Percentiles rank a stretch among this genome's conserved stretches.
These are phyloP conservation scores for Sinocyclocheilus rhinocerous DNA, from an alignment of 2,113 vertebrate species.

Conservation along the genomic window DNA sequence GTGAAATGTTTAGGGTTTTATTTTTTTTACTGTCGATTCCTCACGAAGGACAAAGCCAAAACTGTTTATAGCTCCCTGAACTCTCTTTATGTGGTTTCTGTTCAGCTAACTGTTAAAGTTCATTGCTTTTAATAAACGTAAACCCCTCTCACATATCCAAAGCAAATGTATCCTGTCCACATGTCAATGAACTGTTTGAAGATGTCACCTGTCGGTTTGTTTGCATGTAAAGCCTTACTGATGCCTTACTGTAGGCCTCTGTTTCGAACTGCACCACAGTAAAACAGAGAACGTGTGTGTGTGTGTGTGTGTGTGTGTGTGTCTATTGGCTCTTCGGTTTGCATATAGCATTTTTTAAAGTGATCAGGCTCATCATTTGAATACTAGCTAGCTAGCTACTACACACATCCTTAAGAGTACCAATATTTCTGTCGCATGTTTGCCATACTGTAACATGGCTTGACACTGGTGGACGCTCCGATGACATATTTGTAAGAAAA, in stretches of 20 bases:
- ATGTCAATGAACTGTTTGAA: conserved; percentile 7
- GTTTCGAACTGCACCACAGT: conserved; percentile 45
- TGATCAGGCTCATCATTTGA: background rate
- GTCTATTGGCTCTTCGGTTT: conserved; percentile 22
- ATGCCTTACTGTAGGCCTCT: conserved; percentile 48
- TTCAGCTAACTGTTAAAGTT: conserved; percentile 3
- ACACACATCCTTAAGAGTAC: background rate
- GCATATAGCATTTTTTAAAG: background rate
- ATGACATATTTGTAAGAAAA: conserved; percentile 10
- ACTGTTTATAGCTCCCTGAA: conserved; percentile 7
- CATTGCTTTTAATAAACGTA: conserved; percentile 8
- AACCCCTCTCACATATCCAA: conserved; percentile 50
- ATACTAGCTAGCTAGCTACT: background rate
- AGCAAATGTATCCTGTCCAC: conserved; percentile 10
- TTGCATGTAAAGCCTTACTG: conserved; percentile 45
- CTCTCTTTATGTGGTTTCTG: background rate
- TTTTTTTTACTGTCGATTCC: conserved; percentile 14
- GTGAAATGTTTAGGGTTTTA: background rate
- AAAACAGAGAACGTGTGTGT: conserved; percentile 48
- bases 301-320: conserved; percentile 36
- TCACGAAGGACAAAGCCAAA: conserved; percentile 24
- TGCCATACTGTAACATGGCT: conserved; percentile 3
- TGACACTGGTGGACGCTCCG: conserved; percentile 4
- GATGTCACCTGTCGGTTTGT: conserved; percentile 30
- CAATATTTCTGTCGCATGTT: conserved; percentile 42